Conservation (phyloP, 1,140 invertebrate genomes). For the Akabosia matsudoensis region DNA sequence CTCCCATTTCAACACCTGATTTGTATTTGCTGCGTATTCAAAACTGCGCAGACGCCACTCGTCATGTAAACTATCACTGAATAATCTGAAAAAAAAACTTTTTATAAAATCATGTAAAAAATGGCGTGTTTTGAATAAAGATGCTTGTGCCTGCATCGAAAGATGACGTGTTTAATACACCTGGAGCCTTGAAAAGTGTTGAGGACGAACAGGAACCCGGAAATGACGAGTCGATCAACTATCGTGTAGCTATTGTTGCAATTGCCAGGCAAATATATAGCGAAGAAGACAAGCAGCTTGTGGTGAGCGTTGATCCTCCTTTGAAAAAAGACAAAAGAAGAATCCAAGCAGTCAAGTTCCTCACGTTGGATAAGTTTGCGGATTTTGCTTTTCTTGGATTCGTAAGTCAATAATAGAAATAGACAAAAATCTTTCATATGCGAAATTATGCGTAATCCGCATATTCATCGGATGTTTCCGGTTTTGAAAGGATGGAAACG, state of each 20-base stretch:
- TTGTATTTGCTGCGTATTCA: constrained; percentile 23
- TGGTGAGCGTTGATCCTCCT: constrained; percentile 1
- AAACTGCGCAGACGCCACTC: background rate
- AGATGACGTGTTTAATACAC: background rate
- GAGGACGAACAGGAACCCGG: background rate
- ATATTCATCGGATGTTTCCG: no score
- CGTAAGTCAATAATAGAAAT: constrained; percentile 7
- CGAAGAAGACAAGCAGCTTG: background rate
- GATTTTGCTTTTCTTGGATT: constrained; percentile 9
- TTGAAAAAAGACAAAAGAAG: constrained; percentile 5
- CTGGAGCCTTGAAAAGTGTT: background rate
- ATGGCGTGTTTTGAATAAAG: no score
- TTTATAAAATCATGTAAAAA: background rate
- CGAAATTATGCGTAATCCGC: no score
- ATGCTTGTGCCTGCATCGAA: constrained; percentile 6
- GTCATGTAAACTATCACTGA: constrained; percentile 2
- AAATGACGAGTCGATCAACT: background rate
- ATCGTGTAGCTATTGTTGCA: constrained; percentile 26
- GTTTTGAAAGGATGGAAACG: constrained; percentile 14
- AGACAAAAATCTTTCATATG: no score
- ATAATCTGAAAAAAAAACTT: background rate
- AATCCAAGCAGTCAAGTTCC: background rate
- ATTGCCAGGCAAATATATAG: constrained; percentile 15
- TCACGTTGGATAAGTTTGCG: background rate
- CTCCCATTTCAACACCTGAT: constrained; percentile 9